Evolutionary conservation across 1,140 invertebrate genomes (phyloP).

Genomic region (Watersipora subatra): DNA sequence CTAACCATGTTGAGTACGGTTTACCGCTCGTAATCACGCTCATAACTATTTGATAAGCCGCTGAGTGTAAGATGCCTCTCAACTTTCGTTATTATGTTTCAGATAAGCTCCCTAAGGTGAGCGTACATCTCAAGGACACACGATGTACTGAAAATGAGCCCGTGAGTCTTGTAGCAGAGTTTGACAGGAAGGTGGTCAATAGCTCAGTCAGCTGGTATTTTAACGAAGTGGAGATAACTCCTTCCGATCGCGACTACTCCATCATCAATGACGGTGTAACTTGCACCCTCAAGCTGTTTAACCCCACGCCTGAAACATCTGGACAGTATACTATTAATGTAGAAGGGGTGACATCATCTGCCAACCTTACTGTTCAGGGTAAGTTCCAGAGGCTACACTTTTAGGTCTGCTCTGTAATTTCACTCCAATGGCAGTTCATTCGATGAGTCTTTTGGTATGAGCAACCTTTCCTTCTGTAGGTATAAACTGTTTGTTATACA

Average conservation of each 20-base stretch:
- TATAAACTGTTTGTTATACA: too few relatives aligned
- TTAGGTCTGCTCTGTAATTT: background rate
- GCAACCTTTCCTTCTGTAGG: too few relatives aligned
- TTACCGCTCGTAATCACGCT: too few relatives aligned
- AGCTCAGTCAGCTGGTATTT: background rate
- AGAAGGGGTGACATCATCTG: slow-evolving; percentile 18
- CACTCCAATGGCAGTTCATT: too few relatives aligned
- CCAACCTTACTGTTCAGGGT: slow-evolving; percentile 31
- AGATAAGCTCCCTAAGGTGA: background rate
- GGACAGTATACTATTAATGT: background rate
- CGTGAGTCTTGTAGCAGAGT: background rate
- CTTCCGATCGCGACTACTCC: background rate
- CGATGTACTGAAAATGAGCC: background rate
- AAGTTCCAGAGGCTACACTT: background rate
- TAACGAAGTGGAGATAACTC: background rate
- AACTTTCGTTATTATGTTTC: too few relatives aligned
- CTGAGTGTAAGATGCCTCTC: too few relatives aligned
- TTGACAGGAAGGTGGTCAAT: background rate
- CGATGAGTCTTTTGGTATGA: too few relatives aligned
- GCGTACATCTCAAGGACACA: background rate
- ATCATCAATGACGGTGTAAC: background rate
- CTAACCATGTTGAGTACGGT: too few relatives aligned
- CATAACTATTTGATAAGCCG: too few relatives aligned
- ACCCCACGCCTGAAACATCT: background rate
- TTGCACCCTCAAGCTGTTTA: background rate